phyloP scores from a whole-genome alignment of 2,113 vertebrate genomes.

The Cricetomys ansorgei region DNA sequence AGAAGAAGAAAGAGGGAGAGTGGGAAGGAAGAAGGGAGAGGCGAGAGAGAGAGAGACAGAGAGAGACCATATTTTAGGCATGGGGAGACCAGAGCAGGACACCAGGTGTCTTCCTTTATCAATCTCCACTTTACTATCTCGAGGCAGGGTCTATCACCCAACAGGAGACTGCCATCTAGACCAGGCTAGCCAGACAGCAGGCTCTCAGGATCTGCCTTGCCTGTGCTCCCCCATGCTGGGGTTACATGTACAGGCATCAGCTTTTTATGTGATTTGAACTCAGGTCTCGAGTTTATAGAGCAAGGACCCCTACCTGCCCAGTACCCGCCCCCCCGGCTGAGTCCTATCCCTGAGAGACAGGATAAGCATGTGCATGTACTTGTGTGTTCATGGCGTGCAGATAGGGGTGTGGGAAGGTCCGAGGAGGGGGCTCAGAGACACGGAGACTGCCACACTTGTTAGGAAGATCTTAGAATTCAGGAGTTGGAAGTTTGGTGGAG shows the following conservation, averaged over 20 bases:
- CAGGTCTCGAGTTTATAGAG: not conserved
- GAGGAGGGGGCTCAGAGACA: too few species aligned
- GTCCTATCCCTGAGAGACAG: not conserved
- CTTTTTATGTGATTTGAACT: not conserved
- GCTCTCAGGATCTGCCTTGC: not conserved
- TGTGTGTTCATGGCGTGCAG: not conserved
- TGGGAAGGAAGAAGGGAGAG: too few species aligned
- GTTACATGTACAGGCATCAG: not conserved
- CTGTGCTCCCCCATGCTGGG: not conserved
- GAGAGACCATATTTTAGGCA: not conserved
- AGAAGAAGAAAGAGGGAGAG: too few species aligned
- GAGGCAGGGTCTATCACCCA: not conserved
- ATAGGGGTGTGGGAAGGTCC: not conserved
- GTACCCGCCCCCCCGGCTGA: not conserved
- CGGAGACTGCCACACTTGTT: not conserved
- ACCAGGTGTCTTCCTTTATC: not conserved
- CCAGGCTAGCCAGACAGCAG: not conserved
- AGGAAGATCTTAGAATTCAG: not conserved
- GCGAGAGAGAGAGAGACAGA: not conserved
- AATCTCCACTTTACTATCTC: not conserved
- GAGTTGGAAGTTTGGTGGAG: not conserved
- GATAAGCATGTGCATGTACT: not conserved
- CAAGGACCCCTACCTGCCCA: too few species aligned
- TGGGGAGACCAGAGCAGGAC: not conserved
- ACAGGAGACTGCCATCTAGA: not conserved